Conservation (phyloP, 1,140 invertebrate genomes). For the Rhagoletis pomonella region DNA sequence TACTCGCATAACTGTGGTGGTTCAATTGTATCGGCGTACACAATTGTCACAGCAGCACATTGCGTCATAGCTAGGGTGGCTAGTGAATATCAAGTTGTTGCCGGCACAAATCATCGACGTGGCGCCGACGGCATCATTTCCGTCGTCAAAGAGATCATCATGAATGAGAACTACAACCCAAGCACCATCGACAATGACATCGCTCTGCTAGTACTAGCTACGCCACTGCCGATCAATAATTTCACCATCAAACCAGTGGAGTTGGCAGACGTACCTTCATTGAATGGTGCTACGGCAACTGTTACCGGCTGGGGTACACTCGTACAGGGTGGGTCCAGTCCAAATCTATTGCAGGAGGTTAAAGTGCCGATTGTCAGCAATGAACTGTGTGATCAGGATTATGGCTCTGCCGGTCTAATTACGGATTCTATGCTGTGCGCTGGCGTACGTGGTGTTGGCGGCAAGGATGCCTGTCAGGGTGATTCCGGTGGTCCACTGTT, state of each 20-base stretch:
- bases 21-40: slow-evolving; percentile 73
- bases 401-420: slow-evolving; percentile 62
- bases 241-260: slow-evolving; percentile 64
- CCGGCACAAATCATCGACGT: slow-evolving; percentile 62
- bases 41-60: slow-evolving; percentile 70
- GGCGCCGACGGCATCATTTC: slow-evolving; percentile 65
- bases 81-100: slow-evolving; percentile 66
- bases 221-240: slow-evolving; percentile 67
- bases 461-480: slow-evolving; percentile 76
- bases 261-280: slow-evolving; percentile 62
- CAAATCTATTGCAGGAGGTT: slow-evolving; percentile 64
- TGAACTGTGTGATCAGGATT: slow-evolving; percentile 62
- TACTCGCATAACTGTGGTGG: slow-evolving; percentile 76
- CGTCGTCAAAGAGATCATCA: slow-evolving; percentile 65
- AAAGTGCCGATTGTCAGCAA: slow-evolving; percentile 66
- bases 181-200: slow-evolving; percentile 68
- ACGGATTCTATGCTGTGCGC: slow-evolving; percentile 78
- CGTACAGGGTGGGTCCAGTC: slow-evolving; percentile 57
- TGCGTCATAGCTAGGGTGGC: slow-evolving; percentile 63
- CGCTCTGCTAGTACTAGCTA: slow-evolving; percentile 63
- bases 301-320: slow-evolving; percentile 74
- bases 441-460: slow-evolving; percentile 71
- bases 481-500: slow-evolving; percentile 74
- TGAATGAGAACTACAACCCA: slow-evolving; percentile 69
- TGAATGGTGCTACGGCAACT: slow-evolving; percentile 61